Base-by-base conservation (phyloP, 2,797 vertebrate species). In the Kryptopterus vitreolus region DNA sequence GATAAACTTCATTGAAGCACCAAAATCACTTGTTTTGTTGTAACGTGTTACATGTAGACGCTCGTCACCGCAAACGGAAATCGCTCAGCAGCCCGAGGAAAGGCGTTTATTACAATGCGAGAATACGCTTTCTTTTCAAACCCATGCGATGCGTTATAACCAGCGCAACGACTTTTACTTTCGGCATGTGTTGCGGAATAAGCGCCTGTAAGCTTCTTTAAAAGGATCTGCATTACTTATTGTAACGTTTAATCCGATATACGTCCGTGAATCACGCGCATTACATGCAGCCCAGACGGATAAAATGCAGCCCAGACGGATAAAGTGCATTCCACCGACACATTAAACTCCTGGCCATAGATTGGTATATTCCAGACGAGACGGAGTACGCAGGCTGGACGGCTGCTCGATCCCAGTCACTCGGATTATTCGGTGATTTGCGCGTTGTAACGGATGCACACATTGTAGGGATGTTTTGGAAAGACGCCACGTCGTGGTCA, bases 161-260 rank as follows among this genome's bases (percentile, higher is more conserved):
- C 26, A 46, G 58, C 52, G 76, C 78, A 72, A 76, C 59, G 62
- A 73, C 58, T 48, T 57, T 52, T 62, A 73, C 33, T 66, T 71
- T 48, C 61, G 33, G 70, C 75, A 31, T 58, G 3, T 24, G 52
- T 48, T 12, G 2, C 35, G 18, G 0, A 57, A 71, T 57, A 24
- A 61, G 77, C 71, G 31, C 72, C 71, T 48, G 43, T 52, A 35
- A 43, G n/a, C 18, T 55, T 29, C 62, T 76, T 73, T 58, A 63
- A 81, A 85, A 63, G 55, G 68, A 70, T 38, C 29, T 77, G 29
- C 71, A 79, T 26, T 48, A 76, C 62, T 76, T 48, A 62, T 43
- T 1, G 7, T 68, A 20, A 35, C 52, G 20, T 85, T 79, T 20
- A 77, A 52, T 55, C 63, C 33, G 9, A 12, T 26, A n/a, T 61